phyloP scores from a whole-genome alignment of 2,888 invertebrate species.

The Protodeltote pygarga region DNA sequence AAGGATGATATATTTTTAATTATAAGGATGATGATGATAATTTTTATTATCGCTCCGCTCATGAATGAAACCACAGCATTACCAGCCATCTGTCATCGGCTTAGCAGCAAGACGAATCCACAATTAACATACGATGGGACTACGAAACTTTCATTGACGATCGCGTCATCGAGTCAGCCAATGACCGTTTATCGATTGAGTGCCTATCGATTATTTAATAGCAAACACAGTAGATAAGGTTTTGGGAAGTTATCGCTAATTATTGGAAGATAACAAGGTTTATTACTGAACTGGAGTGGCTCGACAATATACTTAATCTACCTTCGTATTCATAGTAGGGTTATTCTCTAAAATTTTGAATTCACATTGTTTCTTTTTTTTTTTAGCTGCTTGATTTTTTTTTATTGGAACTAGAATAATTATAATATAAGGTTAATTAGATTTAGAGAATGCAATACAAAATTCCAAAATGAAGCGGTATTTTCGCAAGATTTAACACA shows the following conservation, averaged over 20 bases:
- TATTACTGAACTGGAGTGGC: conserved; percentile 75
- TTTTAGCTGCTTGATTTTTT: neutral
- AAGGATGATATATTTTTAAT: too few species aligned
- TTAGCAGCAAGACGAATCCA: conserved; percentile 14
- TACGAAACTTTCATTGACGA: conserved; percentile 40
- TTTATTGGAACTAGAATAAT: neutral
- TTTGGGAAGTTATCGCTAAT: conserved; percentile 84
- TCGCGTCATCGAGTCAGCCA: conserved; percentile 65
- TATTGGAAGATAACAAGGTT: conserved; percentile 81
- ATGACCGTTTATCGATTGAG: conserved; percentile 80
- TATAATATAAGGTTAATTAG: too few species aligned
- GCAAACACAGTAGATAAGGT: conserved; percentile 82
- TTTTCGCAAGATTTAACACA: too few species aligned
- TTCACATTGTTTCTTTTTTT: neutral
- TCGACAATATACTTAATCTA: conserved; percentile 67
- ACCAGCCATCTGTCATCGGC: conserved; percentile 4
- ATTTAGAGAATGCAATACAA: too few species aligned
- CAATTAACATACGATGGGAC: conserved; percentile 13
- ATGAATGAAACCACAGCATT: neutral
- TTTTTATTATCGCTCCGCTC: conserved; percentile 6
- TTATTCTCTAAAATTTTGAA: conserved; percentile 22
- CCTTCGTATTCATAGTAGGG: conserved; percentile 44
- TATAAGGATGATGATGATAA: too few species aligned
- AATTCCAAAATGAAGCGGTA: too few species aligned
- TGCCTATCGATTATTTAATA: conserved; percentile 85